These are phyloP conservation scores for Eristalinus sepulchralis DNA, from an alignment of 2,888 invertebrate species.

Conservation along the genomic window DNA sequence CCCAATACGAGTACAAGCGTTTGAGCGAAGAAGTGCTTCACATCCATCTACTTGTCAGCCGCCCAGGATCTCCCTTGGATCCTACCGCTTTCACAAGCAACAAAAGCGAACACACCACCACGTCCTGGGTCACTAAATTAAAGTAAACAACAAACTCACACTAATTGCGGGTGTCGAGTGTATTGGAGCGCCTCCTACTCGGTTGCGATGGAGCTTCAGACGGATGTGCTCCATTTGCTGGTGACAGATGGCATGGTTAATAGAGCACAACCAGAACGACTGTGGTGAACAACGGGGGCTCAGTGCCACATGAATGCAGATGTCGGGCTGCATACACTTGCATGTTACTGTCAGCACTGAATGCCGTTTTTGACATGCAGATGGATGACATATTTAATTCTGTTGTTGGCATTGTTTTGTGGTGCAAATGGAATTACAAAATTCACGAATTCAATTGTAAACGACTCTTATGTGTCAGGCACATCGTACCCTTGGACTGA, in stretches of 20 bases:
- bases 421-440: neutral
- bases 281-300: slow-evolving; percentile 13
- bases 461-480: neutral
- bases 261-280: slow-evolving; percentile 19
- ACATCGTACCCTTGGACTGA: neutral
- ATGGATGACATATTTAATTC: neutral
- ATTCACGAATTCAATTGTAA: neutral
- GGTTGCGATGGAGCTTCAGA: neutral
- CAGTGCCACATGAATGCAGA: neutral
- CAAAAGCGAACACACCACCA: neutral
- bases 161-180: neutral
- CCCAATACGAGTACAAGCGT: neutral
- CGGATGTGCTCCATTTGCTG: slow-evolving; percentile 32
- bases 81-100: neutral
- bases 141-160: slow-evolving; percentile 1
- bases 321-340: slow-evolving; percentile 29
- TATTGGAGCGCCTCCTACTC: neutral
- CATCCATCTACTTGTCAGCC: neutral
- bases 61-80: neutral
- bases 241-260: slow-evolving; percentile 39
- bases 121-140: neutral
- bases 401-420: neutral
- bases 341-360: slow-evolving; percentile 23
- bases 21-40: neutral
- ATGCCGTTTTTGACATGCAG: neutral